These are phyloP conservation scores for Heliocidaris tuberculata DNA, from an alignment of 35 echinoderm and acorn worm genomes.

Conservation along the genomic window DNA sequence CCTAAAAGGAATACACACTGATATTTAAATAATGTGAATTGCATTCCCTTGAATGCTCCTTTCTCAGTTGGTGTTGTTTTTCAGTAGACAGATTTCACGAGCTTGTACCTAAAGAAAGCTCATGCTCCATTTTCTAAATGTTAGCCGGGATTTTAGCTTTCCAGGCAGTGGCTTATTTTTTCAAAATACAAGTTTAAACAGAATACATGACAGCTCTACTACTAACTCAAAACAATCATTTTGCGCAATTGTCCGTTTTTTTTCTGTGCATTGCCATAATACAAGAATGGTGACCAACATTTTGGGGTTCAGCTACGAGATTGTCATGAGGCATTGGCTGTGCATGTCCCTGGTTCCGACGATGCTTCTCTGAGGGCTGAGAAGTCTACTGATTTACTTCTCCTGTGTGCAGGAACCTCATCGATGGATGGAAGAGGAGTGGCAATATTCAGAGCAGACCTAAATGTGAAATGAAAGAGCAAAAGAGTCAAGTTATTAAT, in stretches of 20 bases:
- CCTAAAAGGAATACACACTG: no score
- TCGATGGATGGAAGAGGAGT: conserved; percentile 63
- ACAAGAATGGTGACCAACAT: neutral
- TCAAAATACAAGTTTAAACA: neutral
- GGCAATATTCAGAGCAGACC: conserved; percentile 70
- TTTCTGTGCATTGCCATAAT: neutral
- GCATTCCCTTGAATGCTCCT: no score
- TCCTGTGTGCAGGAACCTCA: conserved; percentile 68
- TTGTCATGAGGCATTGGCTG: conserved; percentile 68
- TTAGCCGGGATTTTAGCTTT: neutral
- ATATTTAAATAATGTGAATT: no score
- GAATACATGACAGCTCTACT: neutral
- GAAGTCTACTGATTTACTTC: conserved; percentile 78
- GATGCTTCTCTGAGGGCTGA: neutral
- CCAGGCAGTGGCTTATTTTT: neutral
- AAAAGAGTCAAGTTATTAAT: neutral
- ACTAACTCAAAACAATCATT: neutral
- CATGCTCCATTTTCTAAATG: neutral
- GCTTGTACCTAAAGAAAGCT: neutral
- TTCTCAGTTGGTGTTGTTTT: no score
- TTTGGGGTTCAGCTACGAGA: neutral
- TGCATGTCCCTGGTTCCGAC: conserved; percentile 58
- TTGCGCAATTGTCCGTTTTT: neutral
- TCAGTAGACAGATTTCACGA: no score
- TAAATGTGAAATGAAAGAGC: neutral